Percentiles rank a stretch among this genome's conserved stretches.
Evolutionary conservation across 2,888 invertebrate genomes (phyloP).

Genomic region (Gasteruption jaculator): DNA sequence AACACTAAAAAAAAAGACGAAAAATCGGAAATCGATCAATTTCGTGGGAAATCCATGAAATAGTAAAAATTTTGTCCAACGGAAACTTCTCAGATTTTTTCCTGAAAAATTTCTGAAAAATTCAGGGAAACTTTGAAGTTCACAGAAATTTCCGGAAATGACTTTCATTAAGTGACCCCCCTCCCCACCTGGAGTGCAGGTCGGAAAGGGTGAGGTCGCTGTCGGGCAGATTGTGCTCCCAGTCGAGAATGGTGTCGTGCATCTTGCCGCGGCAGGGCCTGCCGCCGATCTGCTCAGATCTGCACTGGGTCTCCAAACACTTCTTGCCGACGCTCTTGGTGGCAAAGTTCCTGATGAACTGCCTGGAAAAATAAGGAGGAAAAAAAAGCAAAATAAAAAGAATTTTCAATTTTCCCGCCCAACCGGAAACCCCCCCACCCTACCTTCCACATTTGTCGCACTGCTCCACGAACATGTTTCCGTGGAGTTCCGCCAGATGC

Average conservation of each 20-base stretch:
- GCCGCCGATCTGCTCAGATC: slow-evolving; percentile 58
- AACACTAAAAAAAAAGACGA: slow-evolving; percentile 59
- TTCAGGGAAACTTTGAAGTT: background rate
- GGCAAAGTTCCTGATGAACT: slow-evolving; percentile 73
- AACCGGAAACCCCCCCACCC: slow-evolving; percentile 10
- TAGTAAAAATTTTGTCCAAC: slow-evolving; percentile 9
- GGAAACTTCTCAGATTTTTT: background rate
- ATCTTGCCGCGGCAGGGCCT: slow-evolving; percentile 85
- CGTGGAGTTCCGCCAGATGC: slow-evolving; percentile 88
- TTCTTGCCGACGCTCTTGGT: slow-evolving; percentile 76
- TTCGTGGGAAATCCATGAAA: slow-evolving; percentile 10
- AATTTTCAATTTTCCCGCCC: background rate
- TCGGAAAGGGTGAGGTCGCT: slow-evolving; percentile 79
- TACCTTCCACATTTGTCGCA: slow-evolving; percentile 85
- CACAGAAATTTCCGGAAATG: too few relatives aligned
- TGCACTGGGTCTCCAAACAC: slow-evolving; percentile 64
- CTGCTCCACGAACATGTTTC: slow-evolving; percentile 96
- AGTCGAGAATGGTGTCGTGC: slow-evolving; percentile 90
- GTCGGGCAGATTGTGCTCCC: slow-evolving; percentile 93
- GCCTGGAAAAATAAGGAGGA: slow-evolving; percentile 54
- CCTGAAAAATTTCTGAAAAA: background rate
- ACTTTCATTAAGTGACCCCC: too few relatives aligned
- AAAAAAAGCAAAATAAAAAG: background rate
- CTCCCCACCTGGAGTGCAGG: slow-evolving; percentile 84
- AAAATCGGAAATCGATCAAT: too few relatives aligned